These are phyloP conservation scores for Adoxophyes honmai DNA, from an alignment of 1,140 invertebrate genomes.

Conservation along the genomic window DNA sequence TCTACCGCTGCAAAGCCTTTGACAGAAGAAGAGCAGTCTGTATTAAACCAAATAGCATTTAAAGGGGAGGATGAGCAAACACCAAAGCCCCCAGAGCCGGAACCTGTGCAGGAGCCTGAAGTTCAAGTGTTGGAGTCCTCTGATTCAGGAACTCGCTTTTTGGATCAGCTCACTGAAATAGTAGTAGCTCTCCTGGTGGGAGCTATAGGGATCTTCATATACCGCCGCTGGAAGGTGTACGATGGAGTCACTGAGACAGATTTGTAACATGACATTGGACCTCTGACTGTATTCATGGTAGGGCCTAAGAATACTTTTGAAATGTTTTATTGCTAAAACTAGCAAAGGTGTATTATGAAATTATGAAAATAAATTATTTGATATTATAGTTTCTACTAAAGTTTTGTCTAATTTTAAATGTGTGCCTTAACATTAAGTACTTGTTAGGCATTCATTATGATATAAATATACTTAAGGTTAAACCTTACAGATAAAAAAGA, in stretches of 20 bases:
- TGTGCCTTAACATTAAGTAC: conserved; percentile 8
- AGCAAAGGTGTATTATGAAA: conserved; percentile 9
- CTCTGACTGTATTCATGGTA: conserved; percentile 22
- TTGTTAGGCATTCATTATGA: no score
- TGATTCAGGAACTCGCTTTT: conserved; percentile 48
- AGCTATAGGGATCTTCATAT: conserved; percentile 62
- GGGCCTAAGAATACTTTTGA: conserved; percentile 28
- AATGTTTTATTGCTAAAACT: conserved; percentile 17
- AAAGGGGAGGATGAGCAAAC: conserved; percentile 67
- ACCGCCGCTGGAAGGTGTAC: conserved; percentile 60
- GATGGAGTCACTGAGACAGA: conserved; percentile 38
- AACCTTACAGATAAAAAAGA: no score
- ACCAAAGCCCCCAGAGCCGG: conserved; percentile 48
- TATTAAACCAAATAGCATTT: conserved; percentile 67
- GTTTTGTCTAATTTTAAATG: not conserved
- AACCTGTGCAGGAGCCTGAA: conserved; percentile 39
- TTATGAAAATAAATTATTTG: conserved; percentile 14
- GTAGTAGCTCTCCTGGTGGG: conserved; percentile 60
- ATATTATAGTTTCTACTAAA: conserved; percentile 1
- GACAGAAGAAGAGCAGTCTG: conserved; percentile 74
- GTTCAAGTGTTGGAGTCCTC: conserved; percentile 54
- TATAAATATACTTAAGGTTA: no score
- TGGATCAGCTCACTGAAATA: conserved; percentile 66
- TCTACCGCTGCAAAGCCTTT: conserved; percentile 63
- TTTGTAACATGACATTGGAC: conserved; percentile 32